Base-by-base conservation (phyloP, 1,140 invertebrate genomes). In the Cydia fagiglandana region DNA sequence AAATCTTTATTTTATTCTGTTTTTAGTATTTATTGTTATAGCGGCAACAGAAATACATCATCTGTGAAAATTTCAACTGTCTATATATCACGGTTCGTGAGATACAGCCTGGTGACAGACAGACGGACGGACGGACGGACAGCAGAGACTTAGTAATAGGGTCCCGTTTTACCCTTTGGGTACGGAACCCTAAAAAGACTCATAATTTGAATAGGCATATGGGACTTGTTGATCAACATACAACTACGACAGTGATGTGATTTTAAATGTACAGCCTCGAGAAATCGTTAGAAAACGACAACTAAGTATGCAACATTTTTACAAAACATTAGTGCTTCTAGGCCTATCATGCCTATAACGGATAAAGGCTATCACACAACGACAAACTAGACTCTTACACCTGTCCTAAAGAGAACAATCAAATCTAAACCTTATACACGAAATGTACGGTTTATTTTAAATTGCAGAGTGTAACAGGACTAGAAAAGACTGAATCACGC, bases 401-500 rank as follows among this genome's bases (percentile, higher is more conserved):
- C 64, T 68, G 64, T n/a, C 64, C 30, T 41, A 41, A 41, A 10
- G 38, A 41, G 10, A 0, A 10, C 38, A 41, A 41, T 38, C 7
- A 41, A 70, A 38, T 70, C 12, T 70, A 38, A 20, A 24, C 20
- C 30, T 1, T 41, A n/a, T 70, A 6, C 17, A 70, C 2, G 13
- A 12, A 15, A 38, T 15, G 73, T 76, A 77, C 24, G 53, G 47
- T 41, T 75, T 15, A 73, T 10, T 45, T 17, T 41, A 17, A 10
- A 13, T 41, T 75, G 47, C 56, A 15, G 13, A 41, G 56, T 41
- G 20, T 41, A 74, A 24, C 17, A 73, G 2, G 13, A 73, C 47
- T 68, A 38, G 20, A 20, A 74, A 28, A 68, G 64, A 78, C 74
- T 79, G 75, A 84, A 81, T 78, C 76, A 75, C 73, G 66, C 53